Evolutionary conservation across 2,888 invertebrate genomes (phyloP).

Genomic region (Cordilura impudica): DNA sequence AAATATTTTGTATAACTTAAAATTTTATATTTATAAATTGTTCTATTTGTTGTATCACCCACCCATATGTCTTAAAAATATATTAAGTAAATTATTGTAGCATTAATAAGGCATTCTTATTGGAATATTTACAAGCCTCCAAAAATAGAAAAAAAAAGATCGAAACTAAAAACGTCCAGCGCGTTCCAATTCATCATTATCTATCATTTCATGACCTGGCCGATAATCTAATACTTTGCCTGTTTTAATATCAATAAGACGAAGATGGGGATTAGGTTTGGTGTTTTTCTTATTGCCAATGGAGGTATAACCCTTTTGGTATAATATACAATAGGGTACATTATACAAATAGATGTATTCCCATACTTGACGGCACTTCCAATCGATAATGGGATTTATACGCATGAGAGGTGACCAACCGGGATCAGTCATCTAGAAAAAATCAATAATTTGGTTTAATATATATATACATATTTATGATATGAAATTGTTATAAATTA

Average conservation of each 20-base stretch:
- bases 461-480: neutral
- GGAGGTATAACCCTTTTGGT: slow-evolving; percentile 94
- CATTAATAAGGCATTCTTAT: neutral
- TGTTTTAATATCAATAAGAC: slow-evolving; percentile 77
- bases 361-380: slow-evolving; percentile 96
- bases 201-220: slow-evolving; percentile 82
- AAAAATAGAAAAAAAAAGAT: no score
- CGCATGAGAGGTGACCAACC: slow-evolving; percentile 95
- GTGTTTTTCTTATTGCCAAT: slow-evolving; percentile 91
- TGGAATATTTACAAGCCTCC: neutral
- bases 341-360: slow-evolving; percentile 86
- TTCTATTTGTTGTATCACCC: neutral
- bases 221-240: slow-evolving; percentile 80
- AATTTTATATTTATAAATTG: slow-evolving; percentile 5
- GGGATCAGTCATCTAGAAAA: slow-evolving; percentile 86
- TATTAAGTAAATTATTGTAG: slow-evolving; percentile 4
- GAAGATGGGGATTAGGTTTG: slow-evolving; percentile 86
- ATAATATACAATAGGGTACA: slow-evolving; percentile 94
- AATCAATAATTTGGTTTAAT: neutral
- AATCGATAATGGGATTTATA: slow-evolving; percentile 93
- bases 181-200: slow-evolving; percentile 72
- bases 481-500: neutral
- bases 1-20: neutral
- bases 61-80: neutral
- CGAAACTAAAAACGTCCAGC: slow-evolving; percentile 69